phyloP scores from a whole-genome alignment of 2,888 invertebrate genomes.

The Leptothorax acervorum region DNA sequence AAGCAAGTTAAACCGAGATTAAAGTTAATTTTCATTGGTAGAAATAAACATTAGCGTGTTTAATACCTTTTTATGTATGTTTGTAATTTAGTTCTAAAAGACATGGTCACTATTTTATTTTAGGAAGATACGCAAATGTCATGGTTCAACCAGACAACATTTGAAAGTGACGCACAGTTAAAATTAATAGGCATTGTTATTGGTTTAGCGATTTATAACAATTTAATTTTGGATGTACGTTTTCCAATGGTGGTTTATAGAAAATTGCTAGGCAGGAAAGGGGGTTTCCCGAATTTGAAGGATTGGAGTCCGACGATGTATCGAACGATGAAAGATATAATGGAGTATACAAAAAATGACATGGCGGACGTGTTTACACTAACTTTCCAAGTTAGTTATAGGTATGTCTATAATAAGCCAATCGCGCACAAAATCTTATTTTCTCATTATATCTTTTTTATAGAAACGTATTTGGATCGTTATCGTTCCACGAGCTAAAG shows the following conservation, averaged over 20 bases:
- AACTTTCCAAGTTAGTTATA: constrained; percentile 95
- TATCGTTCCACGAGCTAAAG: constrained; percentile 93
- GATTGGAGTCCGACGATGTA: constrained; percentile 95
- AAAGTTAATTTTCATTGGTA: too few relatives aligned
- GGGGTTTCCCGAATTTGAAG: constrained; percentile 94
- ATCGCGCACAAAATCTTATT: neutral
- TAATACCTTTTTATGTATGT: neutral
- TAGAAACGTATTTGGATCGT: constrained; percentile 94
- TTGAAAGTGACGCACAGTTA: constrained; percentile 97
- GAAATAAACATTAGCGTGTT: too few relatives aligned
- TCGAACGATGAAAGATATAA: constrained; percentile 92
- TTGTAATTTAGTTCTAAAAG: neutral
- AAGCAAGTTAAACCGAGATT: too few relatives aligned
- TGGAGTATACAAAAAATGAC: constrained; percentile 93
- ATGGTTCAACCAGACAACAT: constrained; percentile 97
- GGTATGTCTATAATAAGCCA: constrained; percentile 78
- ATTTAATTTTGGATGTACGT: constrained; percentile 96
- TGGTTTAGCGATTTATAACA: constrained; percentile 98
- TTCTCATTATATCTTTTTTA: constrained; percentile 12
- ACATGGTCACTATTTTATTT: constrained; percentile 66
- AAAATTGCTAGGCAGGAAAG: constrained; percentile 96
- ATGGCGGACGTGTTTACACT: constrained; percentile 96
- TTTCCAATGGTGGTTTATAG: constrained; percentile 98
- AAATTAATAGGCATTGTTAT: constrained; percentile 97
- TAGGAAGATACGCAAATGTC: constrained; percentile 87